phyloP scores from a whole-genome alignment of 1,140 invertebrate species.

The Thaumetopoea pityocampa region DNA sequence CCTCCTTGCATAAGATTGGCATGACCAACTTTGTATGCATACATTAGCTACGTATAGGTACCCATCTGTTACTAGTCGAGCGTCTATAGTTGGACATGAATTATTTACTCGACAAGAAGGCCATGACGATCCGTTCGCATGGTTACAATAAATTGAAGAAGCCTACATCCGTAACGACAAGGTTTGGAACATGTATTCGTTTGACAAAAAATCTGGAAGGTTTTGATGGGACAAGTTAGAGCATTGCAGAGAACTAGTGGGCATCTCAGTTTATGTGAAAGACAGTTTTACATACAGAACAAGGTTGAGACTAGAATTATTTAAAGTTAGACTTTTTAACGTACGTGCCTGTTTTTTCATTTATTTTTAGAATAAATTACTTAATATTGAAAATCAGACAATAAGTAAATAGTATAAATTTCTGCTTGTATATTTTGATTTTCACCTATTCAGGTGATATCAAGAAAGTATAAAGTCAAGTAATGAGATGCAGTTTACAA shows the following conservation, averaged over 20 bases:
- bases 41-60: background rate
- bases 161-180: slow-evolving; percentile 6
- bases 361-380: too few species aligned
- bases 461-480: too few species aligned
- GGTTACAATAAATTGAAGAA: slow-evolving; percentile 15
- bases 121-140: background rate
- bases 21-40: too few species aligned
- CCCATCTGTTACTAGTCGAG: background rate
- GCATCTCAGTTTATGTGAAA: slow-evolving; percentile 9
- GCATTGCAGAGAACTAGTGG: slow-evolving; percentile 4
- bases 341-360: too few species aligned
- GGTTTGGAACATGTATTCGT: slow-evolving; percentile 8
- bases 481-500: too few species aligned
- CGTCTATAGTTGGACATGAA: slow-evolving; percentile 5
- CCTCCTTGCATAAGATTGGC: too few species aligned
- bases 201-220: slow-evolving; percentile 13
- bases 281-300: slow-evolving; percentile 3
- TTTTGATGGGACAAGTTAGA: slow-evolving; percentile 15
- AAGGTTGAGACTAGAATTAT: too few species aligned
- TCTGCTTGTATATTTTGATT: too few species aligned
- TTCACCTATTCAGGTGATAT: too few species aligned
- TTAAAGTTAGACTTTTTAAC: too few species aligned
- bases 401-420: too few species aligned
- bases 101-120: slow-evolving; percentile 9
- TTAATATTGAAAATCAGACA: too few species aligned